These are phyloP conservation scores for Ellobius talpinus DNA, from an alignment of 2,113 vertebrate genomes.

Conservation along the genomic window DNA sequence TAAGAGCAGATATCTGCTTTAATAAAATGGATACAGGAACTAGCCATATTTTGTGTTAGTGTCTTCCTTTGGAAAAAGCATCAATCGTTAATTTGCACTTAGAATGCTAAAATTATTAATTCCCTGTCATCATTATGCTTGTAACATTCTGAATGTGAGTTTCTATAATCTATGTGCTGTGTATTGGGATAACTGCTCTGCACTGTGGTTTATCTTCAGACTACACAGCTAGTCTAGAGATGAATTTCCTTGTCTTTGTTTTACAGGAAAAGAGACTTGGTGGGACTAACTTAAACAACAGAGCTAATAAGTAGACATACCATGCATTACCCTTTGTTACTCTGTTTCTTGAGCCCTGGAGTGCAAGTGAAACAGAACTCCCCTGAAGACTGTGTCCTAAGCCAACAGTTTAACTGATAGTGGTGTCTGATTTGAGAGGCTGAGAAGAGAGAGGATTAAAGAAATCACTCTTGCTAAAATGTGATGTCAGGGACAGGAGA, in stretches of 20 bases:
- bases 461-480: constrained; percentile 27
- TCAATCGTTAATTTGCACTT: not conserved
- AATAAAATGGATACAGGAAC: not conserved
- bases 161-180: not conserved
- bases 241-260: not conserved
- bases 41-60: not conserved
- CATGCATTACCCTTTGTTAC: not conserved
- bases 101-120: constrained; percentile 2
- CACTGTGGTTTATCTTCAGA: not conserved
- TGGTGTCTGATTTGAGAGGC: not conserved
- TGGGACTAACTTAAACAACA: not conserved
- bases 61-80: not conserved
- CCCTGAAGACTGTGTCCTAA: not conserved
- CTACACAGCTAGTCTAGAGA: not conserved
- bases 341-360: not conserved
- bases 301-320: not conserved
- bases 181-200: not conserved
- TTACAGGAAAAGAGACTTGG: not conserved
- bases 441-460: constrained; percentile 17
- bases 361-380: not conserved
- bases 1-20: not conserved
- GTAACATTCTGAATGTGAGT: not conserved
- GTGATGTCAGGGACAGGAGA: not conserved
- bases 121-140: not conserved
- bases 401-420: not conserved